Percentiles rank a stretch among this genome's conserved stretches.
Conservation (phyloP, 2,113 vertebrate genomes). For the Campylomormyrus tamandua region DNA sequence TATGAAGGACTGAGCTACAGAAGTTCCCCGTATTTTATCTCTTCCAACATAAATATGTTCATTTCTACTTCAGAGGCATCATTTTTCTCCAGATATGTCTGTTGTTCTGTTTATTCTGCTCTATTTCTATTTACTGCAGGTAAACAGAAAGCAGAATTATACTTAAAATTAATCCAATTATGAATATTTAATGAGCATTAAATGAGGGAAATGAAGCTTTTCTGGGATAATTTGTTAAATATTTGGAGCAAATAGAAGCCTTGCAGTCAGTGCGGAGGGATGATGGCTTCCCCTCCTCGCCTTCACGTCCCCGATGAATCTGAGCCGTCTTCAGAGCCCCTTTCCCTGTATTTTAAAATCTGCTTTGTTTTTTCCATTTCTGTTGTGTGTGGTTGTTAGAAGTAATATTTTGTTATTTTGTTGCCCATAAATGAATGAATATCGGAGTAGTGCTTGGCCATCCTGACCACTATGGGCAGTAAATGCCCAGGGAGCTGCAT, state of each 20-base stretch:
- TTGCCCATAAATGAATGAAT: neutral
- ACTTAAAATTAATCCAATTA: constrained; percentile 20
- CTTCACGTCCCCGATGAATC: neutral
- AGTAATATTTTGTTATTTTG: neutral
- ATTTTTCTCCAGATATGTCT: neutral
- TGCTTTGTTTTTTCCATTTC: neutral
- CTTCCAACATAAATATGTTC: neutral
- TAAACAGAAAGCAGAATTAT: neutral
- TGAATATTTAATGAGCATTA: constrained; percentile 8
- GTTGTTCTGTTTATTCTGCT: neutral
- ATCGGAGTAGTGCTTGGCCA: neutral
- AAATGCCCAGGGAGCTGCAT: no score
- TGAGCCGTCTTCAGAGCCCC: neutral
- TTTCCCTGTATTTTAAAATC: neutral
- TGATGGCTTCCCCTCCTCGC: neutral
- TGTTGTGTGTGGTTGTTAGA: neutral
- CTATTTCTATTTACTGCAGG: neutral
- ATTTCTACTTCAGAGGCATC: neutral
- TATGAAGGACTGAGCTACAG: neutral
- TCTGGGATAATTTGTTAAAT: constrained; percentile 4
- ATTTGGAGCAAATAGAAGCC: neutral
- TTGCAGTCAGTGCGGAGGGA: neutral
- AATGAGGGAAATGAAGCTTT: neutral
- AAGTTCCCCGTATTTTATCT: neutral
- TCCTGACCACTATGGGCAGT: neutral